Base-by-base conservation (phyloP, 2,797 vertebrate genomes). In the Garrulus glandarius region DNA sequence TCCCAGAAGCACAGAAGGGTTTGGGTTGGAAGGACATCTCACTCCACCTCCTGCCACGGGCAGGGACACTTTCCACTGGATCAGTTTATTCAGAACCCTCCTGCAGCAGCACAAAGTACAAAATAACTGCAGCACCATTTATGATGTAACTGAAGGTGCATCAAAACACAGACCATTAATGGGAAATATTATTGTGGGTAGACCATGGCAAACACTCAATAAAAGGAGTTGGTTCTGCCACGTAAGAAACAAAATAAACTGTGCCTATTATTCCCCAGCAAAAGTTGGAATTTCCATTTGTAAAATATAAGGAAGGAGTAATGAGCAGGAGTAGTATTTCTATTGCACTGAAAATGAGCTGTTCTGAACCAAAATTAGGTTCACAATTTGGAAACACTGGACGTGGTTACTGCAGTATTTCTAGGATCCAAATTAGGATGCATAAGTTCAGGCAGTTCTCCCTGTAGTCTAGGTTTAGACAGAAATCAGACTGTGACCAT, bases 401-500 rank as follows among this genome's bases (percentile, higher is more conserved):
- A 47, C 8, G 5, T 39, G 61, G 53, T 22, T 61, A 15, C 11
- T 75, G 64, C 21, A 71, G 34, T 41, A 57, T 75, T 81, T 86
- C 79, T 70, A 47, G 47, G 21, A 81, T 34, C 55, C 39, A 88
- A 68, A 88, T 92, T 41, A 81, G 72, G 76, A 84, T 94, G 83
- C 36, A 43, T 2, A 64, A 89, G 6, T 57, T 83, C 41, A 85
- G 69, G 65, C 46, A 72, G 61, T 41, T 87, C 68, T 68, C 72
- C 85, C 83, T 86, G 82, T 15, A 50, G 87, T 39, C 46, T 5
- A 2, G 36, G 43, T 68, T 93, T 44, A 65, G 93, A 94, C 85
- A 93, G 81, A 84, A 90, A 86, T 92, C 87, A 94, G 94, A 86
- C 43, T 72, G 61, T 34, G 67, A 83, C 81, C 93, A 89, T 94